Base-by-base conservation (phyloP, 1,140 invertebrate species). In the Drosophila malerkotliana region DNA sequence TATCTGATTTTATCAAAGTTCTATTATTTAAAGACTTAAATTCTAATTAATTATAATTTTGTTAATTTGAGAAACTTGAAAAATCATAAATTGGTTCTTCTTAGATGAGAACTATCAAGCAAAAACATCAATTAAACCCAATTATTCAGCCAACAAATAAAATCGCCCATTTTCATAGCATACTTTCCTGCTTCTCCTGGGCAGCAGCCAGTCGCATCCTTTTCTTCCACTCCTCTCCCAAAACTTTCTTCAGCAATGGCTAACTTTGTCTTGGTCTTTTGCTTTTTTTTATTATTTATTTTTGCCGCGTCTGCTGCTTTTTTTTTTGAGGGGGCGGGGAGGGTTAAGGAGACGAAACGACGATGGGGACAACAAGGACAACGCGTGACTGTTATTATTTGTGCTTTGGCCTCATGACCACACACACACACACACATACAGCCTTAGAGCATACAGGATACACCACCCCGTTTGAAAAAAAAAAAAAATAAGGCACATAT, bases 361-460 rank as follows among this genome's bases (percentile, higher is more conserved):
- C 10, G 58, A 32, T 28, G 39, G 28, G 41, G 14, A 14, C 15
- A 45, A 26, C 15, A 49, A 37, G 34, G 24, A 28, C 26, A 58
- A 63, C 75, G 61, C 61, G 83, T 79, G 79, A 79, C 77, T 88
- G 76, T 77, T 88, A 88, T 79, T 88, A 88, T 83, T 83, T 88
- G 83, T 67, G 79, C 54, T 67, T 77, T 83, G 83, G 78, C 68
- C 79, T 72, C 67, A 79, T 88, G 79, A 88, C 76, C 84, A 88
- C 67, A 69, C 72, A 60, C 74, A 64, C 47, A 64, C 62, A 49
- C 24, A 39, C 8, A 21, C 21, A 21, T 3, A 21, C 21, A 21
- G 21, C 3, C 21, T 21, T 21, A 21, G 21, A 8, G 24, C 15
- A 28, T 41, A 14, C n/a, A 41, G 39, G 39, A 41, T 41, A 18